Conservation (phyloP, 2,113 vertebrate species). For the Ifrita kowaldi region DNA sequence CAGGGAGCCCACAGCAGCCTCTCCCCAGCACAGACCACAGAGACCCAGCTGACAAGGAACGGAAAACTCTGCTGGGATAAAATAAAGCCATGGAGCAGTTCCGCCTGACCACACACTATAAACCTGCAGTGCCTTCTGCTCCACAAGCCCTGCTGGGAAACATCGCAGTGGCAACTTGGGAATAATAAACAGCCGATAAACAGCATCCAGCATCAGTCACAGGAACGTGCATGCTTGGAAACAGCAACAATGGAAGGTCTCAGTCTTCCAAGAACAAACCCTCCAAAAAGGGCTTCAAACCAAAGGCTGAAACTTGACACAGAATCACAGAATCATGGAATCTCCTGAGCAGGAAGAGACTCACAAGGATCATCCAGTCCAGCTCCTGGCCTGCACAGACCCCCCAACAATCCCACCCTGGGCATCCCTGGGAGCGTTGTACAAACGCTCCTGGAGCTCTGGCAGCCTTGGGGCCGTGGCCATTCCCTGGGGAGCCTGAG, state of each 20-base stretch:
- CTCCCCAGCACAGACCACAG: background rate
- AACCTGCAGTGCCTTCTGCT: background rate
- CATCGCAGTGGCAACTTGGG: background rate
- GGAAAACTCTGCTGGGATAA: background rate
- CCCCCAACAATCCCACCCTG: background rate
- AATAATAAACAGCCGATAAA: rapidly evolving
- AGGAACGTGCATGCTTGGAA: rapidly evolving
- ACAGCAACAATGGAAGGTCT: background rate
- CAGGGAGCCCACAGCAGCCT: background rate
- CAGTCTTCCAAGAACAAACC: background rate
- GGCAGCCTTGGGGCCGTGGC: background rate
- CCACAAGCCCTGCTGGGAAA: background rate
- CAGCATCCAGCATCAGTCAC: background rate
- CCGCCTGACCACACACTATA: background rate
- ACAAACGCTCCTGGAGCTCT: background rate
- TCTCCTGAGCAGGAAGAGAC: background rate
- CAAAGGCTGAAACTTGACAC: background rate
- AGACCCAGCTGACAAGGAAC: background rate
- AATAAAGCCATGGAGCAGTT: background rate
- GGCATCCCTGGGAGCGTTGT: rapidly evolving
- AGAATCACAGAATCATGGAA: background rate
- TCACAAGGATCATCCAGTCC: background rate
- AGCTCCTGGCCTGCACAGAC: background rate
- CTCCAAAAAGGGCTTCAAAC: background rate
- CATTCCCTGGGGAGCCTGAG: background rate